Evolutionary conservation across 2,113 vertebrate species (phyloP).

Genomic region (Pan paniscus): DNA sequence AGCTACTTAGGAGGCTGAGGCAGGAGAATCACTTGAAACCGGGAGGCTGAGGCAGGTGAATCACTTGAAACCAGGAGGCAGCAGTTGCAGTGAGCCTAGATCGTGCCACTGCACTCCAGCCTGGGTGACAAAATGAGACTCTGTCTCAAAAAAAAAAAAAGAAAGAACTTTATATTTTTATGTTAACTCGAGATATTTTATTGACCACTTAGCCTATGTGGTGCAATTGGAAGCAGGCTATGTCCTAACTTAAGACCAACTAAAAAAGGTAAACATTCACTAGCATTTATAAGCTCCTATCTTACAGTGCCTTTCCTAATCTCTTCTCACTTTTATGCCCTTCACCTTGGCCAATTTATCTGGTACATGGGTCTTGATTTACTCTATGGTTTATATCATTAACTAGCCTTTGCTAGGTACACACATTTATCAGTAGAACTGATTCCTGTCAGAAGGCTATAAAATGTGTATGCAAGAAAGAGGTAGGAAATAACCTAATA

Average conservation of each 20-base stretch:
- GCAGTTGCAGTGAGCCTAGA: no score
- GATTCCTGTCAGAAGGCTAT: neutral
- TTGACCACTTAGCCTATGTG: neutral
- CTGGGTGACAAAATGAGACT: no score
- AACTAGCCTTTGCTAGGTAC: neutral
- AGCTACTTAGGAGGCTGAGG: no score
- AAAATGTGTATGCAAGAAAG: neutral
- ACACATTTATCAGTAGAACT: neutral
- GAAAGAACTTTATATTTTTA: neutral
- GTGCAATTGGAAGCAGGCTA: neutral
- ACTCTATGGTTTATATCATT: neutral
- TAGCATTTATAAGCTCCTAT: neutral
- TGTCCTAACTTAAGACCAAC: neutral
- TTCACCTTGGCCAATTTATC: neutral
- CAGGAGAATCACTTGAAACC: no score
- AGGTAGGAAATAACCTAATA: neutral
- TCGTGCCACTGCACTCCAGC: no score
- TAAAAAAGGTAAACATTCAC: neutral
- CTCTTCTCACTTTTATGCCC: neutral
- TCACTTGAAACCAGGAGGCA: no score
- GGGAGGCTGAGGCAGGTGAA: no score
- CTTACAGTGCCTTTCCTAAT: neutral
- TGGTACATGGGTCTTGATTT: neutral
- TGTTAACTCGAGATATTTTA: neutral
- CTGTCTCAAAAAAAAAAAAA: no score